phyloP scores from a whole-genome alignment of 2,888 invertebrate genomes.

The Mystacides longicornis region DNA sequence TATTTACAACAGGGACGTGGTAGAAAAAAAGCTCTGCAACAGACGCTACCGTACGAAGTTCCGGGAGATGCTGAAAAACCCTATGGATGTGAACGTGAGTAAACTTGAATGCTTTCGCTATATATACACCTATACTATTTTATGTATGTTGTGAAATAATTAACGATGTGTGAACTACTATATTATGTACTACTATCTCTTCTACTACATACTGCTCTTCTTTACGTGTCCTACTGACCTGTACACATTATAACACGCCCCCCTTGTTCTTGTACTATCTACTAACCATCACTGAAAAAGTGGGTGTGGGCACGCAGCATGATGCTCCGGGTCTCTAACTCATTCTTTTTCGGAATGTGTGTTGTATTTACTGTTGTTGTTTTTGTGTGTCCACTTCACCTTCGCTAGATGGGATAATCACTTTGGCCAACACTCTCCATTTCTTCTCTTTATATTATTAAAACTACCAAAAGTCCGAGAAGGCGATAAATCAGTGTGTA shows the following conservation, averaged over 20 bases:
- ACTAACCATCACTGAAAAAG: no score
- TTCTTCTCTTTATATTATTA: no score
- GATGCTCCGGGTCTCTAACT: no score
- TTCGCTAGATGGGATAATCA: no score
- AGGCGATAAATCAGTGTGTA: no score
- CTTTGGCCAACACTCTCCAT: no score
- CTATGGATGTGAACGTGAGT: slow-evolving; percentile 88
- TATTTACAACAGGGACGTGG: slow-evolving; percentile 52
- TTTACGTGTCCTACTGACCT: background rate
- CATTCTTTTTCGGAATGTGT: no score
- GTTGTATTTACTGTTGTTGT: no score
- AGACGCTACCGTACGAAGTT: slow-evolving; percentile 52
- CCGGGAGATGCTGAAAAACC: slow-evolving; percentile 79
- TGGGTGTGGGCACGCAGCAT: no score
- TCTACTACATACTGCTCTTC: background rate
- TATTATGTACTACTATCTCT: background rate
- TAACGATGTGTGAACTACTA: background rate
- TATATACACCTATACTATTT: background rate
- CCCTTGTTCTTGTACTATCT: no score
- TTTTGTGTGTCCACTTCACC: no score
- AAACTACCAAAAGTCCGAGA: no score
- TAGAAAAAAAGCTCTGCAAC: slow-evolving; percentile 43
- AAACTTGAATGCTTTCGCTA: slow-evolving; percentile 24
- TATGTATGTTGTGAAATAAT: background rate
- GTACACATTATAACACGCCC: background rate